Percentiles rank a stretch among this genome's conserved stretches.
Conservation (phyloP, 2,888 invertebrate genomes). For the Stegophylla sp. region DNA sequence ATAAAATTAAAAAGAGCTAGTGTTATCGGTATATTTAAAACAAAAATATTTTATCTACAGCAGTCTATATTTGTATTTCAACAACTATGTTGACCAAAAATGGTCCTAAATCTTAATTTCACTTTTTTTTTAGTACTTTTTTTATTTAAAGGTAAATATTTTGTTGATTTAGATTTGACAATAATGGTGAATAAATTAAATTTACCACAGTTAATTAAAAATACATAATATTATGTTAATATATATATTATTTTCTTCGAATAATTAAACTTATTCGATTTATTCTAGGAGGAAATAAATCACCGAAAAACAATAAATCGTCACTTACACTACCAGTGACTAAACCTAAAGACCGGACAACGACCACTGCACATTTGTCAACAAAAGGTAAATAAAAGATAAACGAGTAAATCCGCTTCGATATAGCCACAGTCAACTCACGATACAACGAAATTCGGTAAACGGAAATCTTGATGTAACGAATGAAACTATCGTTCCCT, state of each 20-base stretch:
- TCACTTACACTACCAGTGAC: conserved; percentile 47
- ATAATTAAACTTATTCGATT: not conserved
- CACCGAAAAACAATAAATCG: conserved; percentile 40
- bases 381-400: conserved; percentile 57
- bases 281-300: conserved; percentile 29
- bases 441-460: too few species aligned
- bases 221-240: not conserved
- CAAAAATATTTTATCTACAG: not conserved
- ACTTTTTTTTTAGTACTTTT: too few species aligned
- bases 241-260: too few species aligned
- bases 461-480: too few species aligned
- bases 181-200: not conserved
- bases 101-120: too few species aligned
- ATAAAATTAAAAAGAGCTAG: too few species aligned
- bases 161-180: not conserved
- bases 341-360: conserved; percentile 37
- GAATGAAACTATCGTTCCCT: too few species aligned
- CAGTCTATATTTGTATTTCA: not conserved
- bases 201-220: not conserved
- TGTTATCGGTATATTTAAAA: too few species aligned
- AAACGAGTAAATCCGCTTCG: too few species aligned
- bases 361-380: not conserved
- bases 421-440: too few species aligned
- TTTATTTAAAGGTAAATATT: not conserved
- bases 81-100: too few species aligned